These are phyloP conservation scores for Cephus runcator DNA, from an alignment of 2,888 invertebrate species.

Conservation along the genomic window DNA sequence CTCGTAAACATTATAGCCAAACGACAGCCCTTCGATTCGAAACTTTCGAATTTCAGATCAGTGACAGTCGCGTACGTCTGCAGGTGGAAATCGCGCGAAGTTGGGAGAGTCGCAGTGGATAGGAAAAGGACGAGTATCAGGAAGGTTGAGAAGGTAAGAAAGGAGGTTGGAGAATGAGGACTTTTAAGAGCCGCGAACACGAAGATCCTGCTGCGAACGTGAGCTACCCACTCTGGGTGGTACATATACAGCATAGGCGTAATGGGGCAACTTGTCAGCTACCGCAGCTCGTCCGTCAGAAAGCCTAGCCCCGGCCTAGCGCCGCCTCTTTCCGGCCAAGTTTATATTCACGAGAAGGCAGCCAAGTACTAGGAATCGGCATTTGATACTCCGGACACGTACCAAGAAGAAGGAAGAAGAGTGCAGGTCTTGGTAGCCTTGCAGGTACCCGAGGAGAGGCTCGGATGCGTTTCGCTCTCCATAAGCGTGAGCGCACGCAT, in stretches of 20 bases:
- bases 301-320: conserved; percentile 24
- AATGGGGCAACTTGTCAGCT: conserved; percentile 60
- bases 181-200: conserved; percentile 27
- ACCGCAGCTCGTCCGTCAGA: conserved; percentile 56
- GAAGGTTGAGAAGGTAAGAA: not conserved
- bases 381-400: conserved; percentile 55
- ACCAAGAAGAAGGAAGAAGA: conserved; percentile 13
- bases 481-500: conserved; percentile 43
- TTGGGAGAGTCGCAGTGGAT: not conserved
- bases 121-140: not conserved
- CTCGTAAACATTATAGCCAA: not conserved
- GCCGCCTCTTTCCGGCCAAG: conserved; percentile 22
- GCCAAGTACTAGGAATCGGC: conserved; percentile 46
- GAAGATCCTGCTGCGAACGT: conserved; percentile 51
- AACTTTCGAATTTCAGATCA: not conserved
- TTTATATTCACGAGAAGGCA: conserved; percentile 34
- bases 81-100: not conserved
- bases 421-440: not conserved
- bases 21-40: not conserved
- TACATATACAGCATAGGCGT: conserved; percentile 51
- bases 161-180: not conserved
- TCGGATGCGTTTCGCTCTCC: conserved; percentile 33
- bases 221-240: conserved; percentile 55
- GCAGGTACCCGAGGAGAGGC: conserved; percentile 10
- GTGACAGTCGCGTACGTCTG: not conserved